These are phyloP conservation scores for Tyto alba DNA, from an alignment of 2,113 vertebrate genomes.

Conservation along the genomic window DNA sequence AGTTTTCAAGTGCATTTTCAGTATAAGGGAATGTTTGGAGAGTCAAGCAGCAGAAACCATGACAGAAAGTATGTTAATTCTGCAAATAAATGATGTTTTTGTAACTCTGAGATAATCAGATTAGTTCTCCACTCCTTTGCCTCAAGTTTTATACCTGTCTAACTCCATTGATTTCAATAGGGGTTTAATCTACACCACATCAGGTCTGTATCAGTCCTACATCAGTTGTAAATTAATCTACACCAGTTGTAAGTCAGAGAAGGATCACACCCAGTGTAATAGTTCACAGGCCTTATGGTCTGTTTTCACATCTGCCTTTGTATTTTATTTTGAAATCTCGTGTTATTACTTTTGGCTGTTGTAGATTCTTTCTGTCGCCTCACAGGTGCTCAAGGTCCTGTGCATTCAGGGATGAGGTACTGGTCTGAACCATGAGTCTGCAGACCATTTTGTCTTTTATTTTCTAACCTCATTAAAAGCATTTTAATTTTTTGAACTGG, in stretches of 20 bases:
- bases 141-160: conserved; percentile 28
- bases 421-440: background rate
- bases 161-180: background rate
- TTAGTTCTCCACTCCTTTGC: conserved; percentile 15
- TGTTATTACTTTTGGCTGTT: background rate
- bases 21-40: background rate
- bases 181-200: background rate
- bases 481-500: background rate
- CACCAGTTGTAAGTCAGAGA: background rate
- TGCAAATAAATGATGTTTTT: conserved; percentile 41
- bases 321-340: background rate
- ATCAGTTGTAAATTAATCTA: conserved; percentile 30
- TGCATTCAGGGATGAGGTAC: background rate
- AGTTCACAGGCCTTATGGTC: background rate
- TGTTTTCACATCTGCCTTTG: background rate
- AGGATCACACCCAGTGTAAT: background rate
- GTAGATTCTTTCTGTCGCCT: background rate
- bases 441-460: background rate
- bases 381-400: background rate
- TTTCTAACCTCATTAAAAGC: background rate
- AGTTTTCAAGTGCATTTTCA: background rate
- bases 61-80: background rate
- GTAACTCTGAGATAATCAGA: conserved; percentile 40
- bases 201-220: background rate
- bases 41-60: conserved; percentile 14